Percentiles rank a stretch among this genome's conserved stretches.
Evolutionary conservation across 1,140 invertebrate species (phyloP).

Genomic region (Bombus impatiens): DNA sequence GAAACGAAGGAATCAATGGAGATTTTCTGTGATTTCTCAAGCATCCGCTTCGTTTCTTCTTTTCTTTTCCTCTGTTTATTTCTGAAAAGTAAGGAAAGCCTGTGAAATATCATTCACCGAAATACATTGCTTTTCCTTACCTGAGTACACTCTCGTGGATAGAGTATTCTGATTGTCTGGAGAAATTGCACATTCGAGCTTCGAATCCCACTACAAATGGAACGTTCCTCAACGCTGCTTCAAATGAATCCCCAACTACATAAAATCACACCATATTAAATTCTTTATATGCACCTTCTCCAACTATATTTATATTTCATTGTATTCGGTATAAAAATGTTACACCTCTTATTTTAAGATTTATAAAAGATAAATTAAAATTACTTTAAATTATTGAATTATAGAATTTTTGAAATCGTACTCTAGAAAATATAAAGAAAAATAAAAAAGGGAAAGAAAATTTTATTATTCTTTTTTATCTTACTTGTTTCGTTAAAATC

Average conservation of each 20-base stretch:
- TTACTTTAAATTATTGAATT: not conserved
- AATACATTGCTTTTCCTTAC: conserved; percentile 54
- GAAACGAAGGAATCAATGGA: not conserved
- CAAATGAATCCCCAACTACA: conserved; percentile 73
- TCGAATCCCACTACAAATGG: conserved; percentile 70
- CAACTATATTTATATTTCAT: not conserved
- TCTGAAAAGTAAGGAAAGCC: conserved; percentile 6
- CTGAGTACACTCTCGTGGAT: conserved; percentile 69
- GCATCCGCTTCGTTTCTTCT: not conserved
- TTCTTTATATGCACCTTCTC: not conserved
- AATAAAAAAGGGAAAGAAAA: not conserved
- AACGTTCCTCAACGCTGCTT: conserved; percentile 62
- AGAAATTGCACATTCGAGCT: conserved; percentile 76
- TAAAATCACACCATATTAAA: conserved; percentile 29
- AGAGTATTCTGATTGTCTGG: conserved; percentile 69
- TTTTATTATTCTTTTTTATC: no score
- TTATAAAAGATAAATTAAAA: not conserved
- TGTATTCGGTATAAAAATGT: not conserved
- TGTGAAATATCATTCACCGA: not conserved
- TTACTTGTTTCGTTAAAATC: conserved; percentile 72
- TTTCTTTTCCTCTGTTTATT: conserved; percentile 42
- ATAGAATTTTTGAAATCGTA: not conserved
- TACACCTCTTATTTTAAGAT: not conserved
- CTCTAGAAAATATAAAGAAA: not conserved
- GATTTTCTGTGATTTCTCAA: not conserved